These are phyloP conservation scores for Apostichopus californicus DNA, from an alignment of 35 echinoderm and acorn worm species.

Conservation along the genomic window DNA sequence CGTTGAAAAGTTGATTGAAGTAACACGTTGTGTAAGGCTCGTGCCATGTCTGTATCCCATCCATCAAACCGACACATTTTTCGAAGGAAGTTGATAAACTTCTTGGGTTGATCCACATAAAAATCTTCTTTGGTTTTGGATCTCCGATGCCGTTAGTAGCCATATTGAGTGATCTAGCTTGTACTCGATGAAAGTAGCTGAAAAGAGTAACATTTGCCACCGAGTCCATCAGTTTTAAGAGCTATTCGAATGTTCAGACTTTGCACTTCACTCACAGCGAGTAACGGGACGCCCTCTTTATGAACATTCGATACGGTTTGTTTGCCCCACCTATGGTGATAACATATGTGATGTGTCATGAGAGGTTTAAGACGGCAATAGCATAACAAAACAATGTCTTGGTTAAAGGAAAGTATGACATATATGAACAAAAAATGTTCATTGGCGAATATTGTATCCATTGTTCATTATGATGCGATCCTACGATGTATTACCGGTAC, in stretches of 20 bases:
- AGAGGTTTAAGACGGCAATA: too few relatives aligned
- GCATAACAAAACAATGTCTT: too few relatives aligned
- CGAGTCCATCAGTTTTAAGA: background rate
- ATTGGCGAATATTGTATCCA: too few relatives aligned
- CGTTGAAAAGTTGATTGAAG: slow-evolving; percentile 12
- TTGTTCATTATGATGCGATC: too few relatives aligned
- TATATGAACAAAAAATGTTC: too few relatives aligned
- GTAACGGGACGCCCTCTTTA: background rate
- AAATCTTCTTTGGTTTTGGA: slow-evolving; percentile 7
- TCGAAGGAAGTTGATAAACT: slow-evolving; percentile 28
- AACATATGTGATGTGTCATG: too few relatives aligned
- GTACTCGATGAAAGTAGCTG: background rate
- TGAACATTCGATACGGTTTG: too few relatives aligned
- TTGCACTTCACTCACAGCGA: background rate
- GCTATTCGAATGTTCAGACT: background rate
- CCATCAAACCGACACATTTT: slow-evolving; percentile 24
- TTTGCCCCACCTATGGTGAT: too few relatives aligned
- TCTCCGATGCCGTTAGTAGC: background rate
- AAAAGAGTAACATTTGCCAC: background rate
- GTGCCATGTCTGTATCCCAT: slow-evolving; percentile 15
- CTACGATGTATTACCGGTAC: too few relatives aligned
- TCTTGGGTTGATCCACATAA: slow-evolving; percentile 36
- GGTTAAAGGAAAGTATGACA: too few relatives aligned
- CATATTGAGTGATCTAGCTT: background rate
- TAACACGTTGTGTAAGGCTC: slow-evolving; percentile 43